Conservation (phyloP, 2,888 invertebrate species). For the Tiliacea aurago region DNA sequence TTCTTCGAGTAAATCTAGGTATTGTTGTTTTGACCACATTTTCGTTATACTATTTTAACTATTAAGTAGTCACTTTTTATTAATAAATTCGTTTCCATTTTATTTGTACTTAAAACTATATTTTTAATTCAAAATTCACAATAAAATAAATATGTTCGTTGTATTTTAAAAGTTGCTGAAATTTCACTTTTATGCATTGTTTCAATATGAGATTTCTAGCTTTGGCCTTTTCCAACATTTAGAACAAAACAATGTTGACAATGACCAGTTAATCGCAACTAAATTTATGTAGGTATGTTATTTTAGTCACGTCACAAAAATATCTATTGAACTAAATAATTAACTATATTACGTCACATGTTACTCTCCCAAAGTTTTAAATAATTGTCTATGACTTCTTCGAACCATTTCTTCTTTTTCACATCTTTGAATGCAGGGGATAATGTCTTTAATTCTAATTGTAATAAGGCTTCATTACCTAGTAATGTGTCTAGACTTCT, state of each 20-base stretch:
- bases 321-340: slow-evolving; percentile 61
- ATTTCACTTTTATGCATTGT: slow-evolving; percentile 57
- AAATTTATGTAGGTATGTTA: slow-evolving; percentile 19
- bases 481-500: slow-evolving; percentile 93
- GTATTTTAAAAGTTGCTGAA: slow-evolving; percentile 43
- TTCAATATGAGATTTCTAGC: slow-evolving; percentile 40
- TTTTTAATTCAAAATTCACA: slow-evolving; percentile 59
- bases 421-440: slow-evolving; percentile 94
- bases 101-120: slow-evolving; percentile 64
- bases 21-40: slow-evolving; percentile 28
- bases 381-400: slow-evolving; percentile 97
- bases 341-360: slow-evolving; percentile 90
- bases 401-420: slow-evolving; percentile 95
- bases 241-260: slow-evolving; percentile 21
- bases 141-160: slow-evolving; percentile 65
- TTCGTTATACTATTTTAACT: slow-evolving; percentile 30
- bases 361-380: slow-evolving; percentile 97
- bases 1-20: slow-evolving; percentile 7
- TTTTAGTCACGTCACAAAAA: slow-evolving; percentile 51
- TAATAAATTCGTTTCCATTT: slow-evolving; percentile 68
- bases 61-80: slow-evolving; percentile 47
- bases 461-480: slow-evolving; percentile 95
- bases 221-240: slow-evolving; percentile 38
- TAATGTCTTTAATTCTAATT: slow-evolving; percentile 95
- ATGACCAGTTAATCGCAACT: slow-evolving; percentile 37